phyloP scores from a whole-genome alignment of 2,113 vertebrate species.

The Morone saxatilis region DNA sequence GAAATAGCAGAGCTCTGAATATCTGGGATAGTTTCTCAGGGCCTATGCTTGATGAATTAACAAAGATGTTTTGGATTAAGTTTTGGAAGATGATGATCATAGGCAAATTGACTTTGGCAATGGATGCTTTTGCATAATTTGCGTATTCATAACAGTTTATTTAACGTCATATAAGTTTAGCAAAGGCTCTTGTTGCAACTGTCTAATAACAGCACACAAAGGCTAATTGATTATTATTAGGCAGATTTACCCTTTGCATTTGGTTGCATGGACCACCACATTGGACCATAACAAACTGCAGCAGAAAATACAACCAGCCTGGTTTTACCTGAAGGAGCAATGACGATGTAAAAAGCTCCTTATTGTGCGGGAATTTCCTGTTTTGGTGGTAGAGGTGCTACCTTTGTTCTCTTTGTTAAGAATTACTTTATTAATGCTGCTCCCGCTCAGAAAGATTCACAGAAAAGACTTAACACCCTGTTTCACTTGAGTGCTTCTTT shows the following conservation, averaged over 20 bases:
- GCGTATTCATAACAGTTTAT: background rate
- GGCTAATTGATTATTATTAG: background rate
- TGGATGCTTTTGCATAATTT: background rate
- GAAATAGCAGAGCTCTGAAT: background rate
- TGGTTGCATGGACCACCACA: background rate
- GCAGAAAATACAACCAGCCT: background rate
- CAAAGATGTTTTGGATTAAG: conserved; percentile 4
- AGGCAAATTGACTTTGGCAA: background rate
- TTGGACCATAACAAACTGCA: background rate
- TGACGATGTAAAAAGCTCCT: conserved; percentile 59
- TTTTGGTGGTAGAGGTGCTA: background rate
- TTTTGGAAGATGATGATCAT: background rate
- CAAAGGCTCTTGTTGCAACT: background rate
- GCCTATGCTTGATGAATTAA: background rate
- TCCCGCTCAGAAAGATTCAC: background rate
- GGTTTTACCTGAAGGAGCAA: conserved; percentile 19
- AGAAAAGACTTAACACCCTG: background rate
- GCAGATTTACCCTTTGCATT: background rate
- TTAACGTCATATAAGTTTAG: too few species aligned
- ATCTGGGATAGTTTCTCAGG: background rate
- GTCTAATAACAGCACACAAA: background rate
- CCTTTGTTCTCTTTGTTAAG: conserved; percentile 24
- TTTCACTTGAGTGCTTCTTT: background rate
- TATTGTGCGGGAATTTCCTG: conserved; percentile 40
- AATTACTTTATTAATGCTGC: background rate